A percentile compares a stretch with the other conserved stretches of the same genome.
These are phyloP conservation scores for Lepidurus apus DNA, from an alignment of 1,140 invertebrate species.

Conservation along the genomic window DNA sequence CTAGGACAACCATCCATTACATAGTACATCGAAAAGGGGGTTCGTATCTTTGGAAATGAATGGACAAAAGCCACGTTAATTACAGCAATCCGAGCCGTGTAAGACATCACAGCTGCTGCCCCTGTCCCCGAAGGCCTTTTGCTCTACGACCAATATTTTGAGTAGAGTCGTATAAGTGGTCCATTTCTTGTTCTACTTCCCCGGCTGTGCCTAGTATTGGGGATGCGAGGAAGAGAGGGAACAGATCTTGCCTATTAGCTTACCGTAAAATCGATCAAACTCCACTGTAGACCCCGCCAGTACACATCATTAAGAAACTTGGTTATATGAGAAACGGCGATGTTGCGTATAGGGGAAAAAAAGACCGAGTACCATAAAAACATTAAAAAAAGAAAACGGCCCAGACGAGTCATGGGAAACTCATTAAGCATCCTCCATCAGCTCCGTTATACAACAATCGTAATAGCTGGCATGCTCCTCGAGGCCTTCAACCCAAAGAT, in stretches of 20 bases:
- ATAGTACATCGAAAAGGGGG: neutral
- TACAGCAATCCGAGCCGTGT: neutral
- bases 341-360: neutral
- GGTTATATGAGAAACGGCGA: constrained; percentile 5
- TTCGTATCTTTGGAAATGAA: neutral
- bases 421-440: constrained; percentile 22
- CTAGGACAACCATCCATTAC: neutral
- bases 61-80: constrained; percentile 4
- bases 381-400: neutral
- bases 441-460: constrained; percentile 5
- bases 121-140: neutral
- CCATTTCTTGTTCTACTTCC: neutral
- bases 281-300: neutral
- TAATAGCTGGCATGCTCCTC: neutral
- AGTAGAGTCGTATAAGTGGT: neutral
- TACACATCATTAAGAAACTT: constrained; percentile 4
- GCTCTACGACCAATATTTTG: neutral
- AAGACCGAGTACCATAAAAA: neutral
- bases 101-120: neutral
- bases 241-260: constrained; percentile 21
- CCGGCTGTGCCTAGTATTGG: neutral
- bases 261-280: constrained; percentile 15
- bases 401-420: neutral
- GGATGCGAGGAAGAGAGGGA: neutral
- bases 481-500: constrained; percentile 2